These are phyloP conservation scores for Saimiri boliviensis DNA, from an alignment of 2,113 vertebrate genomes.

Conservation along the genomic window DNA sequence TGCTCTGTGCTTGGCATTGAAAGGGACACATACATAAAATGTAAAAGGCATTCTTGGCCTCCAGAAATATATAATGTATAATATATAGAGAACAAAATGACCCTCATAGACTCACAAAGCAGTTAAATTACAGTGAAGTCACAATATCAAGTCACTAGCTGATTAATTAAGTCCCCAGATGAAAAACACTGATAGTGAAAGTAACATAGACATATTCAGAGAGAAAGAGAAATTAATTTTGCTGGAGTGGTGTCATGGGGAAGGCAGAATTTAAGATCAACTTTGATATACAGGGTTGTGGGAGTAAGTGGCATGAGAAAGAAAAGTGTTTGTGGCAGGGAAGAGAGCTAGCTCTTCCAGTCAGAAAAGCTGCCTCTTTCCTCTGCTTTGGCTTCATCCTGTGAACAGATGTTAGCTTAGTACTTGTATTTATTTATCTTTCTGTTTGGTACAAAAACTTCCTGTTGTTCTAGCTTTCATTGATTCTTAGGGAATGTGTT, in stretches of 20 bases:
- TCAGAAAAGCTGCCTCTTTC: neutral
- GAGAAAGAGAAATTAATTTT: constrained; percentile 41
- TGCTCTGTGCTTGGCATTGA: neutral
- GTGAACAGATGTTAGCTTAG: constrained; percentile 44
- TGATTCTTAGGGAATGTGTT: constrained; percentile 35
- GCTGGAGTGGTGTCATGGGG: neutral
- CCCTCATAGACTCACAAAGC: neutral
- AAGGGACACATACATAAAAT: neutral
- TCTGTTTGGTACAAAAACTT: constrained; percentile 58
- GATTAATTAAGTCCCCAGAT: constrained; percentile 47
- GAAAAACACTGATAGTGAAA: constrained; percentile 27
- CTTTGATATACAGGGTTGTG: neutral
- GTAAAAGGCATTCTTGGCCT: neutral
- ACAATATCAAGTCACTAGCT: constrained; percentile 14
- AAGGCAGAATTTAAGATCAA: constrained; percentile 46
- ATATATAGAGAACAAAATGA: neutral
- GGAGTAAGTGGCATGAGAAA: neutral
- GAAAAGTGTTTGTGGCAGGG: neutral
- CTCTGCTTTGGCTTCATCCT: neutral
- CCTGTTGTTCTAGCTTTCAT: constrained; percentile 49
- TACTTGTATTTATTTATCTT: constrained; percentile 56
- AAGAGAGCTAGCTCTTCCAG: neutral
- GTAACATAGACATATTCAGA: constrained; percentile 19
- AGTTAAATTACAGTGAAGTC: constrained; percentile 44
- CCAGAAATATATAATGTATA: constrained; percentile 2